Evolutionary conservation across 2,888 invertebrate genomes (phyloP).

Genomic region (Limnephilus rhombicus): DNA sequence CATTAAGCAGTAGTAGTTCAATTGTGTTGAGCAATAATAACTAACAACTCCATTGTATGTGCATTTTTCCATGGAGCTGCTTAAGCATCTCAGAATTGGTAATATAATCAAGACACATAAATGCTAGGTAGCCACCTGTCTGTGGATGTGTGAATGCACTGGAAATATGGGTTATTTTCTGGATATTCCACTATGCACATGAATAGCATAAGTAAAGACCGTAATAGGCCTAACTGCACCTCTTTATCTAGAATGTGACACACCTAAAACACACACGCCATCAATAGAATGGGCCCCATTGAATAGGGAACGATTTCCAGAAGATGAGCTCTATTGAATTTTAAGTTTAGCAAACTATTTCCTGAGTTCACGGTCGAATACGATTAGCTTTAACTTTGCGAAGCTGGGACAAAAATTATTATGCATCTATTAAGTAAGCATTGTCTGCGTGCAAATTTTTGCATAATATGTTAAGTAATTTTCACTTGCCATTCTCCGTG

Average conservation of each 20-base stretch:
- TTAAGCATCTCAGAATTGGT: not conserved
- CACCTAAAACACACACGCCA: not conserved
- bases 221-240: not conserved
- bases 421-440: not conserved
- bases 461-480: not conserved
- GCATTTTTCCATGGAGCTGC: not conserved
- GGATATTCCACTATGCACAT: not conserved
- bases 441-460: not conserved
- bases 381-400: too few species aligned
- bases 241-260: not conserved
- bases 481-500: not conserved
- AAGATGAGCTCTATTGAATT: conserved; percentile 1
- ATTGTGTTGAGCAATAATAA: too few species aligned
- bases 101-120: not conserved
- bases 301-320: not conserved
- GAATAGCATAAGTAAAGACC: not conserved
- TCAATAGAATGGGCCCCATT: not conserved
- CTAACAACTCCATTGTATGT: too few species aligned
- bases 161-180: not conserved
- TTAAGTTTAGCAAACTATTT: not conserved
- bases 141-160: not conserved
- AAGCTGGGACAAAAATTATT: not conserved
- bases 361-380: not conserved
- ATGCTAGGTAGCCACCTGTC: not conserved
- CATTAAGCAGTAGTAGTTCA: too few species aligned